These are phyloP conservation scores for Salvelinus sp. DNA, from an alignment of 2,113 vertebrate species.

Conservation along the genomic window DNA sequence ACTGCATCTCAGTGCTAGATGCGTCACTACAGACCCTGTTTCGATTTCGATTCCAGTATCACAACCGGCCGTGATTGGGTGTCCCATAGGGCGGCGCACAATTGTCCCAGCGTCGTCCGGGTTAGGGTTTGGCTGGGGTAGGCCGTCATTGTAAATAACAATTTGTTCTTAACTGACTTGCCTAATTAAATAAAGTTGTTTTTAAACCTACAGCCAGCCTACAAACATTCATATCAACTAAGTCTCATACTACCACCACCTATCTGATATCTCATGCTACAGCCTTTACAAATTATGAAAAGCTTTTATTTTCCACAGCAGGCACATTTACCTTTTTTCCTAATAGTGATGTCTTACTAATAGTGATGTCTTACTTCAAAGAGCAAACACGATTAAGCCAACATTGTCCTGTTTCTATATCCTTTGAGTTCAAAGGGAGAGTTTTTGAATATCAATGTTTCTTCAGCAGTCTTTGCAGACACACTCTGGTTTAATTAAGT, in stretches of 20 bases:
- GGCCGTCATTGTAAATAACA: too few species aligned
- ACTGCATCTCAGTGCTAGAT: too few species aligned
- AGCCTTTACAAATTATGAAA: slow-evolving; percentile 70
- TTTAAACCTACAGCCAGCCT: slow-evolving; percentile 54
- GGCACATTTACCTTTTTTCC: slow-evolving; percentile 75
- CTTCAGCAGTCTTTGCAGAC: slow-evolving; percentile 72
- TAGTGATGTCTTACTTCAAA: slow-evolving; percentile 81
- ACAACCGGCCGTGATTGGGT: too few species aligned
- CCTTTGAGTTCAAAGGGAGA: slow-evolving; percentile 78
- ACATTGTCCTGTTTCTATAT: slow-evolving; percentile 80
- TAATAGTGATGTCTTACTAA: slow-evolving; percentile 79
- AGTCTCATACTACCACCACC: slow-evolving; percentile 54
- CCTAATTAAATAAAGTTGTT: slow-evolving; percentile 11
- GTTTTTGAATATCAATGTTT: slow-evolving; percentile 77
- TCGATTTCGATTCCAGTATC: too few species aligned
- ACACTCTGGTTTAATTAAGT: slow-evolving; percentile 71
- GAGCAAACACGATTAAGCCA: slow-evolving; percentile 73
- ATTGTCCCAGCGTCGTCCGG: too few species aligned
- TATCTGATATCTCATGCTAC: slow-evolving; percentile 65
- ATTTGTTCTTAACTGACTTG: too few species aligned
- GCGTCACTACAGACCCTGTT: too few species aligned
- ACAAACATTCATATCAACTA: slow-evolving; percentile 46
- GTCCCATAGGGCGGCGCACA: too few species aligned
- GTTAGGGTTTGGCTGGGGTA: too few species aligned
- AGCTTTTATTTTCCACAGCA: slow-evolving; percentile 74